phyloP scores from a whole-genome alignment of 1,140 invertebrate species.

The Solenopsis fugax region DNA sequence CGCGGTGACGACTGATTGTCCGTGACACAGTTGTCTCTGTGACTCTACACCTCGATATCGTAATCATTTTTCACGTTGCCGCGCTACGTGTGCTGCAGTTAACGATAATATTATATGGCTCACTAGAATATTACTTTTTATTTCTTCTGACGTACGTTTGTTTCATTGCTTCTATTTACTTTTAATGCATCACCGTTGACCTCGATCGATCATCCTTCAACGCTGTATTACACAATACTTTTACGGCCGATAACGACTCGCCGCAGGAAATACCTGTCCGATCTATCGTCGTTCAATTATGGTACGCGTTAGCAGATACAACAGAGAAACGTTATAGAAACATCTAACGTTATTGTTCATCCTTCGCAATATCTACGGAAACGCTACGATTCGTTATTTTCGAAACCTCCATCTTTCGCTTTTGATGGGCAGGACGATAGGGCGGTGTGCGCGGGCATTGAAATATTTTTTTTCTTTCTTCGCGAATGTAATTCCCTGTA shows the following conservation, averaged over 20 bases:
- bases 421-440: not conserved
- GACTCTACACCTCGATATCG: constrained; percentile 45
- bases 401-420: constrained; percentile 25
- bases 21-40: constrained; percentile 42
- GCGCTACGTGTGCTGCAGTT: not conserved
- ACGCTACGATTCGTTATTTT: constrained; percentile 36
- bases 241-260: constrained; percentile 36
- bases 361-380: constrained; percentile 10
- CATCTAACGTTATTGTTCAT: constrained; percentile 52
- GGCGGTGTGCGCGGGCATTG: not conserved
- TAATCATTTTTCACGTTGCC: constrained; percentile 43
- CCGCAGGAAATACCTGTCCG: constrained; percentile 19
- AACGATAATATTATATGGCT: constrained; percentile 29
- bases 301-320: not conserved
- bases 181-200: constrained; percentile 48
- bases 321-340: constrained; percentile 28
- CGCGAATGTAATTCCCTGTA: constrained; percentile 80
- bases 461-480: constrained; percentile 68
- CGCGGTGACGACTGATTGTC: constrained; percentile 30
- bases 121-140: constrained; percentile 11
- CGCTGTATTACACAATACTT: constrained; percentile 38
- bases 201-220: constrained; percentile 36
- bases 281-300: constrained; percentile 42
- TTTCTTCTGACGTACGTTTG: constrained; percentile 15
- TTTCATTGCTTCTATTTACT: constrained; percentile 18